These are phyloP conservation scores for Loxodonta africana DNA, from an alignment of 2,113 vertebrate species.

Conservation along the genomic window DNA sequence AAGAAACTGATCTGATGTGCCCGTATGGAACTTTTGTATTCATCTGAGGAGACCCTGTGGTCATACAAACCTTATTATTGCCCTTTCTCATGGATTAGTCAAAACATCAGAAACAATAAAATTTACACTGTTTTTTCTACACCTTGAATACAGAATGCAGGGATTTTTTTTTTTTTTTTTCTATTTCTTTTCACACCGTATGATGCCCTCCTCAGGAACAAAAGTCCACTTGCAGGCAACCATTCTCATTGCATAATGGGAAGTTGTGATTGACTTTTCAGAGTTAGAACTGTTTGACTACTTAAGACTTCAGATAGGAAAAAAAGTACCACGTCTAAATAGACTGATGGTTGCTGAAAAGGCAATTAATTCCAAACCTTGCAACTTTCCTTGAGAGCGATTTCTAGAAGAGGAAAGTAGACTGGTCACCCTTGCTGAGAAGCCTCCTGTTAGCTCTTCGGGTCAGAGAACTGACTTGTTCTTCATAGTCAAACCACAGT, in stretches of 20 bases:
- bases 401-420: not conserved
- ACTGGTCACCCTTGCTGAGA: not conserved
- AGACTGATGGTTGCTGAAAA: not conserved
- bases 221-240: not conserved
- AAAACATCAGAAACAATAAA: not conserved
- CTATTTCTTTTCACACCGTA: not conserved
- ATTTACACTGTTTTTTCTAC: not conserved
- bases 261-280: not conserved
- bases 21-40: not conserved
- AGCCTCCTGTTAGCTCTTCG: not conserved
- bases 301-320: not conserved
- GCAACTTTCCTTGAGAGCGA: not conserved
- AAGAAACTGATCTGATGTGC: not conserved
- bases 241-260: not conserved
- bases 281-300: not conserved
- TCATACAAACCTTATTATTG: not conserved
- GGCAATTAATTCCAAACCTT: not conserved
- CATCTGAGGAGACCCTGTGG: not conserved
- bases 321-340: not conserved
- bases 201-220: not conserved
- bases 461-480: not conserved
- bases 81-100: not conserved
- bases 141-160: not conserved
- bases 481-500: not conserved
- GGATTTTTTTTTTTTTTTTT: conserved; percentile 2